Evolutionary conservation across 1,140 invertebrate genomes (phyloP).

Genomic region (Neoseiulus cucumeris): DNA sequence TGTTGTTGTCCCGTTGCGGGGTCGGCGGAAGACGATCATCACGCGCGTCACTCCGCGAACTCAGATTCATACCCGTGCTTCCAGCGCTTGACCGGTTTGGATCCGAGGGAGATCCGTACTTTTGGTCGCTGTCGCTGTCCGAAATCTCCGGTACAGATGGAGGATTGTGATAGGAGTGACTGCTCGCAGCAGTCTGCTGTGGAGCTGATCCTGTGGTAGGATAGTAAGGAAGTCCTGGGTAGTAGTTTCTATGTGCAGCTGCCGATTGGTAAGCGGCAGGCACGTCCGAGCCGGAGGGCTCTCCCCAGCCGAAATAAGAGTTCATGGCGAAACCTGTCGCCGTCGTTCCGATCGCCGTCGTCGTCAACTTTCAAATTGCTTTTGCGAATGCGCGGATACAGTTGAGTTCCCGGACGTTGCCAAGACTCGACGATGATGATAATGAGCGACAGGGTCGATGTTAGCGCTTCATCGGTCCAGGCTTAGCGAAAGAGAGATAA

Average conservation of each 20-base stretch:
- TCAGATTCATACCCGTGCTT: conserved; percentile 4
- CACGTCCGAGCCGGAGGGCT: conserved; percentile 7
- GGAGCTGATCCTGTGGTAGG: neutral
- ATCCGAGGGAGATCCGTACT: conserved; percentile 4
- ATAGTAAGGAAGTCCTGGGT: neutral
- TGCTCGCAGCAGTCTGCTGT: neutral
- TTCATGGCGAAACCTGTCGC: conserved; percentile 1
- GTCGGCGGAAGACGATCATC: neutral
- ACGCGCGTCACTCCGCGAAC: neutral
- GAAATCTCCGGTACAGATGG: neutral
- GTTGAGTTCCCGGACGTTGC: no score
- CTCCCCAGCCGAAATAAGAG: conserved; percentile 7
- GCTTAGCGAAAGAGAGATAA: no score
- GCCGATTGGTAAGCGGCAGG: neutral
- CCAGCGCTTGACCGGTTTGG: neutral
- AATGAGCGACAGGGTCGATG: no score
- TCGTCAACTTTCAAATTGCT: neutral
- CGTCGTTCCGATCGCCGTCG: neutral
- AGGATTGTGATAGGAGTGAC: neutral
- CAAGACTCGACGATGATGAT: no score
- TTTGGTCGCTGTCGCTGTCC: conserved; percentile 3
- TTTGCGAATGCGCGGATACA: neutral
- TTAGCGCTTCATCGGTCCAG: no score
- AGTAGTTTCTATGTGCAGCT: conserved; percentile 2
- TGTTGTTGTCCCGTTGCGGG: neutral